Base-by-base conservation (phyloP, 1,140 invertebrate genomes). In the Monomorium pharaonis region DNA sequence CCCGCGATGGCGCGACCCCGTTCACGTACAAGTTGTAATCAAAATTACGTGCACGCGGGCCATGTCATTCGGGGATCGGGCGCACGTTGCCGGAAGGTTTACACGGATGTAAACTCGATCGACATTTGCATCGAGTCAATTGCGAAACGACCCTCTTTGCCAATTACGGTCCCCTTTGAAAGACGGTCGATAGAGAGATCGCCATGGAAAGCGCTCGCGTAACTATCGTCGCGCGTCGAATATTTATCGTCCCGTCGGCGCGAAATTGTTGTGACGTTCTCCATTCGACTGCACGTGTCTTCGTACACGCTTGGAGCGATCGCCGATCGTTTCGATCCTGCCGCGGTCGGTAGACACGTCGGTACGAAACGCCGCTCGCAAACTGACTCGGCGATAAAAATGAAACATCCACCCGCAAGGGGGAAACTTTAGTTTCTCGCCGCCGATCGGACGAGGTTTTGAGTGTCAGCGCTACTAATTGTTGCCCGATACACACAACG, bases 1-100 rank as follows among this genome's bases (percentile, higher is more conserved):
- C 83, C 54, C 75, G 62, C 67, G 74, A n/a, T 62, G 78, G 10
- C 67, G 47, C 85, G 75, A 80, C 69, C 84, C 51, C 89, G 75
- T 86, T 88, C 89, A 44, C 78, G 86, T 90, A 69, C 77, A 77
- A 88, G 80, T 86, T 87, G 90, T 90, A 83, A 91, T 91, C 87
- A 90, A 90, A 91, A 91, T 90, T 91, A 90, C 65, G 70, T 51
- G 33, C 72, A 24, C 49, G 56, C 58, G 49, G 69, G 12, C 47
- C 62, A 49, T 84, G 88, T 87, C 72, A 75, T 42, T 72, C 44
- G 63, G 63, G 47, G 67, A 84, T 89, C 84, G 44, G n/a, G 56
- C 85, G 88, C 88, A 75, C 85, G 80, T 87, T 62, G 78, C 80
- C 60, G 54, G 51, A 81, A 67, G 80, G 74, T 90, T 90, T 87